Base-by-base conservation (phyloP, 2,113 vertebrate genomes). In the Amphilophus citrinellus region DNA sequence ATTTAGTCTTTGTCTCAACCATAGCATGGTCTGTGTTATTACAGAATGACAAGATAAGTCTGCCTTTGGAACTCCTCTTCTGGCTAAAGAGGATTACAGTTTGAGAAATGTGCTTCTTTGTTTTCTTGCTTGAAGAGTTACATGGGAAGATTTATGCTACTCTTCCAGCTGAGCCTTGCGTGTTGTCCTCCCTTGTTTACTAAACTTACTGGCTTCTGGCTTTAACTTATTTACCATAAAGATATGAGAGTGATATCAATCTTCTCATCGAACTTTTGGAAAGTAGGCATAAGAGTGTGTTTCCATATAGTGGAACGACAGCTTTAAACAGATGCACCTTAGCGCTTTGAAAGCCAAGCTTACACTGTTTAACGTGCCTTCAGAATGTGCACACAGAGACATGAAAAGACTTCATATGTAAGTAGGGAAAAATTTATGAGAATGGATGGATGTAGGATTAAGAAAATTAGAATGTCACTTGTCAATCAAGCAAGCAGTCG, bases 81-180 rank as follows among this genome's bases (percentile, higher is more conserved):
- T 27, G 59, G 61, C 56, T 61, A 77, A 66, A 63, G n/a, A 56
- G 20, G 37, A 24, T 37, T 35, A 78, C 24, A 83, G 15, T 57
- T 63, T n/a, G 60, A 65, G 81, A 83, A 65, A 83, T 61, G 8
- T 37, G 39, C 62, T 71, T 10, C 50, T 58, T 84, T 68, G 62
- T 32, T 66, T 42, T 77, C 47, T 73, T 73, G 68, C 68, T 73
- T 73, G 68, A 73, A 73, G 44, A 73, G 68, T 73, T 73, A 32
- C 18, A 73, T 18, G 18, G 47, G 20, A 73, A 73, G 68, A 56
- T 73, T 73, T 73, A 73, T 73, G 68, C 68, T 73, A 30, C 68
- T 56, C 27, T 56, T 73, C 27, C 68, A 73, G 68, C 68, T 32
- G 68, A 73, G 47, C 68, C 68, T 56, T 10, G 10, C 53, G 47